phyloP scores from a whole-genome alignment of 2,113 vertebrate species.

The Sigmodon hispidus region DNA sequence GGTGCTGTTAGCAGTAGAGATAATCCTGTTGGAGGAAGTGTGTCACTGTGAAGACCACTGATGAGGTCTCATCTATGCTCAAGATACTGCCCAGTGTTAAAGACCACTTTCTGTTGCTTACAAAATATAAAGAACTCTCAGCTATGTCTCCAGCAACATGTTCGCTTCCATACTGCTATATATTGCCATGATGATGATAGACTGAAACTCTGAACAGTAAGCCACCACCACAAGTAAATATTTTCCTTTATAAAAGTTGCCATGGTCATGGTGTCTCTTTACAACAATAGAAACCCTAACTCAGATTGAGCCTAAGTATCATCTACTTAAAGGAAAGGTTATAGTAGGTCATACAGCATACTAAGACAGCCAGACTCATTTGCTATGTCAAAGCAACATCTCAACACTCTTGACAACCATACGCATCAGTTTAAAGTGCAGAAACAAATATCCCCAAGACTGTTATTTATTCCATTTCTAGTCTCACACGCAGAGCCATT shows the following conservation, averaged over 20 bases:
- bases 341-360: conserved; percentile 1
- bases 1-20: not conserved
- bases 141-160: not conserved
- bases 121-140: not conserved
- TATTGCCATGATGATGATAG: not conserved
- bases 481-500: not conserved
- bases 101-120: not conserved
- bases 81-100: not conserved
- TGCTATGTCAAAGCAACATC: conserved; percentile 17
- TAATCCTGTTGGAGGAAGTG: not conserved
- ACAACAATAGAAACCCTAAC: not conserved
- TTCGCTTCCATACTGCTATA: not conserved
- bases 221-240: not conserved
- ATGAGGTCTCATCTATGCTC: not conserved
- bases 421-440: conserved; percentile 51
- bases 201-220: not conserved
- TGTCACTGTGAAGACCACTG: not conserved
- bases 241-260: not conserved
- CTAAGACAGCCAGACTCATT: not conserved
- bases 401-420: not conserved
- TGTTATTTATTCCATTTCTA: not conserved
- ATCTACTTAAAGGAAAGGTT: not conserved
- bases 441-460: conserved; percentile 4
- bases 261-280: not conserved
- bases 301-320: not conserved